phyloP scores from a whole-genome alignment of 2,888 invertebrate genomes.

The Trimorus sp. region DNA sequence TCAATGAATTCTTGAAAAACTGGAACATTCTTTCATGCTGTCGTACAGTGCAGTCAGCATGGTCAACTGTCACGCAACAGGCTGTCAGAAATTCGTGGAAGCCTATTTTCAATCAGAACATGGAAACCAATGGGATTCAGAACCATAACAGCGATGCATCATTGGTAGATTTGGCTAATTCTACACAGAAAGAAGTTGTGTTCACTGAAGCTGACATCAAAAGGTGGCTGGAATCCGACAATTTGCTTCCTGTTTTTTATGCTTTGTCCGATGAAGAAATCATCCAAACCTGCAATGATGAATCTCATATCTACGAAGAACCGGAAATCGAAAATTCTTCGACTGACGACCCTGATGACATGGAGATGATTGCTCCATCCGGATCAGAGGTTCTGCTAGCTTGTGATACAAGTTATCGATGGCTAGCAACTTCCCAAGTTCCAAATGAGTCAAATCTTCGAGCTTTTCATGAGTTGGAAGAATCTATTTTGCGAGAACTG shows the following conservation, averaged over 20 bases:
- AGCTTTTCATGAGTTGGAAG: conserved; percentile 8
- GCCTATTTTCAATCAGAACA: not conserved
- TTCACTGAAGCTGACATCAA: conserved; percentile 12
- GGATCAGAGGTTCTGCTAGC: not conserved
- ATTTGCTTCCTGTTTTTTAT: conserved; percentile 24
- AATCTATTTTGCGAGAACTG: conserved; percentile 2
- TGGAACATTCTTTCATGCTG: conserved; percentile 20
- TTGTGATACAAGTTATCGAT: conserved; percentile 9
- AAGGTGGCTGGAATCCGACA: conserved; percentile 14
- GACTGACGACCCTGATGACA: conserved; percentile 8
- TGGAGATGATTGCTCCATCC: not conserved
- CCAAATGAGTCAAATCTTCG: conserved; percentile 5
- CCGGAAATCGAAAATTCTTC: conserved; percentile 4
- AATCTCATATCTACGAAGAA: conserved; percentile 2
- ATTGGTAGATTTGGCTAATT: conserved; percentile 14
- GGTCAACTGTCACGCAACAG: conserved; percentile 12
- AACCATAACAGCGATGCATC: conserved; percentile 1
- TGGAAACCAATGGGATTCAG: conserved; percentile 4
- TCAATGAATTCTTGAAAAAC: conserved; percentile 13
- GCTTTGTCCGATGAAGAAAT: conserved; percentile 13
- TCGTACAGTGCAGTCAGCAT: conserved; percentile 10
- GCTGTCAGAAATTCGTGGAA: conserved; percentile 29
- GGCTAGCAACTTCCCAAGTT: conserved; percentile 7
- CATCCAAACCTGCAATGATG: conserved; percentile 1
- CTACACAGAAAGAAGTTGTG: conserved; percentile 5